A percentile compares a stretch with the other conserved stretches of the same genome.
These are phyloP conservation scores for Neoscelio sp. DNA, from an alignment of 2,888 invertebrate species.

Conservation along the genomic window DNA sequence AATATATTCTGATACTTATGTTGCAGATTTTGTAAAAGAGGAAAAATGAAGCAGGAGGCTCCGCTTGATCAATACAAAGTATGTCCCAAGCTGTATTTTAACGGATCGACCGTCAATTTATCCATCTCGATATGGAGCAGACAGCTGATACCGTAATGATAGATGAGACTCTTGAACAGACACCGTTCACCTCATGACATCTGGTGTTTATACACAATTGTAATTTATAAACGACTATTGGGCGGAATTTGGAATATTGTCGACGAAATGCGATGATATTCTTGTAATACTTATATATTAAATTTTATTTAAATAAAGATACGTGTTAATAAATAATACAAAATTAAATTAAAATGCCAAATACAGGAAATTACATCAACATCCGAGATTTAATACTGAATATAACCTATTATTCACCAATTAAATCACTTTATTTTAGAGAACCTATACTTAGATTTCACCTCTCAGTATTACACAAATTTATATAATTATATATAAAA, in stretches of 20 bases:
- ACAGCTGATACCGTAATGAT: constrained; percentile 76
- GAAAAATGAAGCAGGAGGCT: constrained; percentile 6
- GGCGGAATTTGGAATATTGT: constrained; percentile 8
- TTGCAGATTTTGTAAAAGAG: constrained; percentile 12
- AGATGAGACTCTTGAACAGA: constrained; percentile 76
- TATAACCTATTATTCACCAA: too few species aligned
- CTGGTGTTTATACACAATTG: constrained; percentile 51
- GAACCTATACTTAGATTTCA: too few species aligned
- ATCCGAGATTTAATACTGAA: too few species aligned
- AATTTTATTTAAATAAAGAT: too few species aligned
- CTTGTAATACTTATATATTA: too few species aligned
- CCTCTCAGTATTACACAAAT: too few species aligned
- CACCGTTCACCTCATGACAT: constrained; percentile 71
- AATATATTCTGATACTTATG: constrained; percentile 3
- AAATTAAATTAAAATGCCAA: neutral
- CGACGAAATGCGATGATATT: neutral
- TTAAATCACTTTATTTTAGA: too few species aligned
- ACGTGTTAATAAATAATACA: too few species aligned
- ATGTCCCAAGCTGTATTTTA: constrained; percentile 40
- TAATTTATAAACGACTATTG: constrained; percentile 46
- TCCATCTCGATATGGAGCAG: constrained; percentile 54
- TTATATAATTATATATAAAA: too few species aligned
- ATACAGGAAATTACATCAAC: too few species aligned
- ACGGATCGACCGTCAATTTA: constrained; percentile 53
- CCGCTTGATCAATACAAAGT: constrained; percentile 30